Base-by-base conservation (phyloP, 1,140 invertebrate genomes). In the Nasonia giraulti region DNA sequence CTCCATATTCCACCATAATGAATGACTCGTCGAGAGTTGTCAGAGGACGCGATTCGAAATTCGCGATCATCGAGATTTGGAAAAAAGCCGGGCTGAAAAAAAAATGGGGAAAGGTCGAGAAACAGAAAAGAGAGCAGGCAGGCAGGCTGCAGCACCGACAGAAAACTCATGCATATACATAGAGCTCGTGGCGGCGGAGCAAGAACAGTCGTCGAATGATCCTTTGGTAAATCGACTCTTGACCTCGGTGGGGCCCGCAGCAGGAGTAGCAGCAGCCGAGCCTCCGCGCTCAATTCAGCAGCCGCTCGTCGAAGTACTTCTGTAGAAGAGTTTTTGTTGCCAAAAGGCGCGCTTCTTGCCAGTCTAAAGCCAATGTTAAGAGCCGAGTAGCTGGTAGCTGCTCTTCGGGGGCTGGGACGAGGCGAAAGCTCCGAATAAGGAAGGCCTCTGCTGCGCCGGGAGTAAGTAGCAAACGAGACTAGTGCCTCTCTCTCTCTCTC, bases 201-300 rank as follows among this genome's bases (percentile, higher is more conserved):
- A 84, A 77, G 55, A 62, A 62, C 55, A 62, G 55, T 62, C 55
- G 55, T 75, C 68, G 84, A 69, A 85, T 82, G 84, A 85, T 82
- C 84, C 84, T 85, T 62, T 85, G 84, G 79, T 81, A 85, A 85
- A 85, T 85, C 80, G 84, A 85, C 79, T 78, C 84, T 85, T 82
- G 84, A 85, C 80, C 84, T 82, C 79, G 62, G 80, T 23, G n/a
- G 7, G 8, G 37, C 44, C 14, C 3, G 66, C 66, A n/a, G 27
- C 66, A 31, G 17, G 1, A 12, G 7, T 20, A 62, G 68, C 10
- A 10, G 31, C 10, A 27, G 40, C 40, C 40, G 40, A 44, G 40
- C 17, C 75, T 69, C 71, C 50, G 12, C 50, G 12, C 73, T 76
- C 83, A 50, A 80, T 76, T 76, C 78, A 66, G 82, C 44, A 62